These are phyloP conservation scores for Sylvietta virens DNA, from an alignment of 2,113 vertebrate genomes.

Conservation along the genomic window DNA sequence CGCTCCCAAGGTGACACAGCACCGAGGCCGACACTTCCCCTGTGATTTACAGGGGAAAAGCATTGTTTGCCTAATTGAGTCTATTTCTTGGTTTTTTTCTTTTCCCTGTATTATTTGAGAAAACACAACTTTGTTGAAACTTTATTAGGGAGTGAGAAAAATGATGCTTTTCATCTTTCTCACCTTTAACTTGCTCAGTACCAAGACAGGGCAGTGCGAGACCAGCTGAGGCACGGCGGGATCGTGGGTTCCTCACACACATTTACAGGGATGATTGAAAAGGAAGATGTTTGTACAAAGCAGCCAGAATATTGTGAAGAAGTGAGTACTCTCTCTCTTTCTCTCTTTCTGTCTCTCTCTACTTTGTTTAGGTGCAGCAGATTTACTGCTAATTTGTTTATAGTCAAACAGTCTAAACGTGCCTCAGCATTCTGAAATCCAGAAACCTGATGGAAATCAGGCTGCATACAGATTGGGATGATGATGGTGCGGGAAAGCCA, in stretches of 20 bases:
- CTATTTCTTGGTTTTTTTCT: neutral
- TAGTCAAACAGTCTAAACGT: neutral
- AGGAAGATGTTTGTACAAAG: neutral
- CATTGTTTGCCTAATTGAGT: neutral
- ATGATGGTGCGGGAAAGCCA: neutral
- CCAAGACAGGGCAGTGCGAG: neutral
- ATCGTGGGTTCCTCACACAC: rapidly evolving
- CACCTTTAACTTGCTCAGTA: neutral
- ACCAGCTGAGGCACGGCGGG: rapidly evolving
- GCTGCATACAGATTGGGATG: neutral
- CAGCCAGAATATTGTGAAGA: neutral
- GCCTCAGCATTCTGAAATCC: neutral
- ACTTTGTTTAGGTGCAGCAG: neutral
- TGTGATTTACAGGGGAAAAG: conserved; percentile 25
- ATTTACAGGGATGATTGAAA: neutral
- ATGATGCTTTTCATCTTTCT: neutral
- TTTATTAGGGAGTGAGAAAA: neutral
- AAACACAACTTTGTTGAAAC: neutral
- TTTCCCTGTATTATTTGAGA: neutral
- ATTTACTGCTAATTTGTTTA: neutral
- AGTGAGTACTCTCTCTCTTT: rapidly evolving
- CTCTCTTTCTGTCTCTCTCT: neutral
- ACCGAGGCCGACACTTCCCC: neutral
- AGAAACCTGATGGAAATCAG: conserved; percentile 27
- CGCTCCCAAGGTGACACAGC: neutral